Base-by-base conservation (phyloP, 2,113 vertebrate species). In the Anser brachyrhynchus region DNA sequence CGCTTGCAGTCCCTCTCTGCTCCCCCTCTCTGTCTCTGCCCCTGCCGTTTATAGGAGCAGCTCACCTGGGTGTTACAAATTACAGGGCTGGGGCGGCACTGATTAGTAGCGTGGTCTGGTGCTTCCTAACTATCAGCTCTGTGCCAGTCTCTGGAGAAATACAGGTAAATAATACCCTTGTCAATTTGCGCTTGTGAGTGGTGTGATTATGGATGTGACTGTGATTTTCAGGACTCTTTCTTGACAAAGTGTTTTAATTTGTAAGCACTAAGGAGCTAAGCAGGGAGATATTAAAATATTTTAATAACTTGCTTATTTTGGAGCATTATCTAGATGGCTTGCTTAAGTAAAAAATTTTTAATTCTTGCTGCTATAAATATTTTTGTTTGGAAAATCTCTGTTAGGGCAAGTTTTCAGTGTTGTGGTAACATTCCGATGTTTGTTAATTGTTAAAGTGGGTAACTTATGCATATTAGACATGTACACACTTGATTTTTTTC, bases 391-490 rank as follows among this genome's bases (percentile, higher is more conserved):
- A 85, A 92, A 76, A 64, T 87, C 83, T 93, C 51, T 94, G 90
- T 90, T 93, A 89, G 93, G 89, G 84, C 92, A 96, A 72, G 92
- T 95, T 95, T 88, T 91, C 83, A 66, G 62, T 85, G 62, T 90
- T 96, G 90, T 97, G 93, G 89, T 95, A 93, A 51, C 94, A 92
- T 96, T 95, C 94, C 95, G 92, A 0, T 46, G 52, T 71, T 86
- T 93, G 89, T 64, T 97, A 95, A 97, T 95, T 93, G 74, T 83
- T 67, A 80, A 72, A 90, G 90, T 87, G 85, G 69, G 46, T 78
- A 92, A 94, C n/a, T 92, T 95, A 87, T 79, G 94, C 93, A 87
- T 90, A 87, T 92, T 90, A 89, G 93, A 29, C 94, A 41, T 96
- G 96, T 95, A 85, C 41, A 44, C 57, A 61, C 95, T 95, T 97